Percentiles rank a stretch among this genome's conserved stretches.
Conservation (phyloP, 2,888 invertebrate genomes). For the Oxystoma pomonae region DNA sequence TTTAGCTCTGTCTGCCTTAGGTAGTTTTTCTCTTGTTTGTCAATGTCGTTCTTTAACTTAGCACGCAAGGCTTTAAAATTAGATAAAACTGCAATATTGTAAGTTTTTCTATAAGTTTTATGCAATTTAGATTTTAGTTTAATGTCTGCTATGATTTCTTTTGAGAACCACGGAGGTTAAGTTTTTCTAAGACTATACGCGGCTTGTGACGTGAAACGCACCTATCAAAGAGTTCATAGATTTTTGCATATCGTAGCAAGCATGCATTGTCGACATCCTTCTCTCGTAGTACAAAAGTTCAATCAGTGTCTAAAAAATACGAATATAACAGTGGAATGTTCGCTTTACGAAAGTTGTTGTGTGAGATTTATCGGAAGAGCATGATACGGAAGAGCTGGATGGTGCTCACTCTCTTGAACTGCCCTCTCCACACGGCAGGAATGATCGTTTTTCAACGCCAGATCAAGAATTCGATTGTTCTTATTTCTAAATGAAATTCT, state of each 20-base stretch:
- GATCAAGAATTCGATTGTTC: not conserved
- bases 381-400: not conserved
- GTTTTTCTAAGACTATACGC: not conserved
- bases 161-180: not conserved
- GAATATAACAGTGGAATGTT: not conserved
- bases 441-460: no score
- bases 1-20: not conserved
- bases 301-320: not conserved
- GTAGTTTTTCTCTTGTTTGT: not conserved
- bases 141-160: not conserved
- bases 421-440: not conserved
- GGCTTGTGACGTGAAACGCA: not conserved
- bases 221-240: not conserved
- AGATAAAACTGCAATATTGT: not conserved
- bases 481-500: not conserved
- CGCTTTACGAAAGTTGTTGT: not conserved
- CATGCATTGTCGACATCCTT: not conserved
- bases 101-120: not conserved
- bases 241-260: not conserved
- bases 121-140: not conserved
- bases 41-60: not conserved
- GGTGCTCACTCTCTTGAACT: not conserved
- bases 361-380: not conserved
- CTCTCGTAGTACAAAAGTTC: not conserved
- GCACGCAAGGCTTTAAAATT: not conserved